A percentile compares a stretch with the other conserved stretches of the same genome.
These are phyloP conservation scores for Globia sparganii DNA, from an alignment of 2,888 invertebrate species.

Conservation along the genomic window DNA sequence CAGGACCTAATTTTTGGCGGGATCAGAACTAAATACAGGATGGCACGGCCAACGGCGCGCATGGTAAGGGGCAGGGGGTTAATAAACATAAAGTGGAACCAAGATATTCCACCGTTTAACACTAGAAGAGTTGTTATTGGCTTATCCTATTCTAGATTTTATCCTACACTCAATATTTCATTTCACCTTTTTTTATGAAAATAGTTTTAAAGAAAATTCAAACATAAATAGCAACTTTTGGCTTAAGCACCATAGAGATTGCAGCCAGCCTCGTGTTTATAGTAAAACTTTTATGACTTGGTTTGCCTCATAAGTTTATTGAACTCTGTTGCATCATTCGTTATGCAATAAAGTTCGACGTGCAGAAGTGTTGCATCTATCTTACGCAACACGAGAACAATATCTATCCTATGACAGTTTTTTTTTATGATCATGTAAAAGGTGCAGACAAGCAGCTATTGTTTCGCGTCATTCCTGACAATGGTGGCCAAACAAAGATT, in stretches of 20 bases:
- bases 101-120: background rate
- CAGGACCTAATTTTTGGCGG: background rate
- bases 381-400: background rate
- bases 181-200: background rate
- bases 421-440: background rate
- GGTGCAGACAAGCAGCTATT: background rate
- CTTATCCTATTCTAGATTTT: background rate
- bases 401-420: background rate
- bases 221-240: background rate
- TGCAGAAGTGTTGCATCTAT: constrained; percentile 1
- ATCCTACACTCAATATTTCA: background rate
- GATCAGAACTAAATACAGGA: background rate
- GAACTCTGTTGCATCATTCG: constrained; percentile 29
- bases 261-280: constrained; percentile 6
- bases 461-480: background rate
- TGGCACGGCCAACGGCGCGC: no score
- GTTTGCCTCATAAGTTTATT: constrained; percentile 29
- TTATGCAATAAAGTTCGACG: constrained; percentile 8
- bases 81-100: background rate
- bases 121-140: background rate
- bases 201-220: background rate
- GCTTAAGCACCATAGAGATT: background rate
- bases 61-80: background rate
- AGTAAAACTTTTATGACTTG: constrained; percentile 25
- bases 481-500: background rate